These are phyloP conservation scores for Harpagoxenus sublaevis DNA, from an alignment of 2,888 invertebrate species.

Conservation along the genomic window DNA sequence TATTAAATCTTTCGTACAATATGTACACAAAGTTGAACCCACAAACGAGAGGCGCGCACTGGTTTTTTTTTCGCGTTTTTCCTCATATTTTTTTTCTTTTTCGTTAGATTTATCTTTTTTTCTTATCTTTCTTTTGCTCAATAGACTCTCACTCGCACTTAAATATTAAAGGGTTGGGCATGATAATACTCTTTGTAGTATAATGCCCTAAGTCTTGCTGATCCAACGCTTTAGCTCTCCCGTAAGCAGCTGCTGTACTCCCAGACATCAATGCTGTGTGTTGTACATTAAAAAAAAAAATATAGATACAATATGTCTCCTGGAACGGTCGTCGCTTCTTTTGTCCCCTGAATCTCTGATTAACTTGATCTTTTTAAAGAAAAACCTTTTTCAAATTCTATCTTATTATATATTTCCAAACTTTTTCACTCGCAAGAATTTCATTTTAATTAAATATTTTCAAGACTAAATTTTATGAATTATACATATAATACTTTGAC, in stretches of 20 bases:
- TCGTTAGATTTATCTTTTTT: constrained; percentile 65
- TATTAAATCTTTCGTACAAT: constrained; percentile 83
- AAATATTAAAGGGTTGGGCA: constrained; percentile 86
- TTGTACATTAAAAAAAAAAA: constrained; percentile 68
- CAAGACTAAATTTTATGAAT: neutral
- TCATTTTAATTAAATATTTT: constrained; percentile 21
- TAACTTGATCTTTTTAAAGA: constrained; percentile 7
- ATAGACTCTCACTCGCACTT: constrained; percentile 85
- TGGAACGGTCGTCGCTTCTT: neutral
- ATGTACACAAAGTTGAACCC: constrained; percentile 86
- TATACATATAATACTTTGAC: neutral
- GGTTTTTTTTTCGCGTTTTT: constrained; percentile 55
- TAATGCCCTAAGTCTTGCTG: constrained; percentile 86
- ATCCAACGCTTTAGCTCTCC: constrained; percentile 85
- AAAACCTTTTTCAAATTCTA: neutral
- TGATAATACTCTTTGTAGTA: constrained; percentile 86
- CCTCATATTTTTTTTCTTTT: constrained; percentile 70
- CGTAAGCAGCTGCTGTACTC: constrained; percentile 83
- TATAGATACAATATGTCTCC: constrained; percentile 31
- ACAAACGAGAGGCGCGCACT: constrained; percentile 84
- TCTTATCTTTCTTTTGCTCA: constrained; percentile 77
- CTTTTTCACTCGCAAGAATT: neutral
- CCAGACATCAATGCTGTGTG: constrained; percentile 79
- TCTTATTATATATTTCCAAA: neutral
- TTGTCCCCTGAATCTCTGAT: neutral